These are phyloP conservation scores for Sebastes baramenuke DNA, from an alignment of 2,797 vertebrate genomes.

Conservation along the genomic window DNA sequence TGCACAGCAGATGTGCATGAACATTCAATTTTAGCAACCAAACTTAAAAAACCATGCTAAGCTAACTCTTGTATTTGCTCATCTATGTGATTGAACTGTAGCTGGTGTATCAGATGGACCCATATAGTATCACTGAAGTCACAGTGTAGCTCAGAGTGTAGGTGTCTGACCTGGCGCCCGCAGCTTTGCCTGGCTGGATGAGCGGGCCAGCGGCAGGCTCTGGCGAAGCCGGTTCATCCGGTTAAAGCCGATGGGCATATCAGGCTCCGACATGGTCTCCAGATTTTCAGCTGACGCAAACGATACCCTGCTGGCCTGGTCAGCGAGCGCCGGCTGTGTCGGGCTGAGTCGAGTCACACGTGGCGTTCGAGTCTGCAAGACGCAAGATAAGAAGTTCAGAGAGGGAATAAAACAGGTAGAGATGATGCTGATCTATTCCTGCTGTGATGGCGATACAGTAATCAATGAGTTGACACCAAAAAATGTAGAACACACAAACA, in stretches of 20 bases:
- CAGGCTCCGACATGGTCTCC: constrained; percentile 96
- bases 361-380: constrained; percentile 77
- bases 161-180: constrained; percentile 89
- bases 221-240: constrained; percentile 97
- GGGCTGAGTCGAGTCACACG: constrained; percentile 84
- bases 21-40: no score
- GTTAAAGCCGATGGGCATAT: constrained; percentile 93
- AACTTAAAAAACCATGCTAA: not conserved
- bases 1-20: not conserved
- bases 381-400: not conserved
- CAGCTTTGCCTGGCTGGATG: constrained; percentile 95
- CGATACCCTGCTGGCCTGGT: constrained; percentile 91
- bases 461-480: constrained; percentile 1
- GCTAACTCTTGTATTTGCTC: not conserved
- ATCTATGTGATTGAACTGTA: not conserved
- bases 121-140: not conserved
- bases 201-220: constrained; percentile 94
- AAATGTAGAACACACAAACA: not conserved
- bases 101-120: not conserved
- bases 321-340: constrained; percentile 89
- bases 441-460: not conserved
- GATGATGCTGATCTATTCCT: not conserved
- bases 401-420: not conserved
- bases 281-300: constrained; percentile 94
- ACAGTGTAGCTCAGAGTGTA: not conserved